Conservation (phyloP, 92 coral and sea anemone genomes). For the Scolanthus callimorphus region DNA sequence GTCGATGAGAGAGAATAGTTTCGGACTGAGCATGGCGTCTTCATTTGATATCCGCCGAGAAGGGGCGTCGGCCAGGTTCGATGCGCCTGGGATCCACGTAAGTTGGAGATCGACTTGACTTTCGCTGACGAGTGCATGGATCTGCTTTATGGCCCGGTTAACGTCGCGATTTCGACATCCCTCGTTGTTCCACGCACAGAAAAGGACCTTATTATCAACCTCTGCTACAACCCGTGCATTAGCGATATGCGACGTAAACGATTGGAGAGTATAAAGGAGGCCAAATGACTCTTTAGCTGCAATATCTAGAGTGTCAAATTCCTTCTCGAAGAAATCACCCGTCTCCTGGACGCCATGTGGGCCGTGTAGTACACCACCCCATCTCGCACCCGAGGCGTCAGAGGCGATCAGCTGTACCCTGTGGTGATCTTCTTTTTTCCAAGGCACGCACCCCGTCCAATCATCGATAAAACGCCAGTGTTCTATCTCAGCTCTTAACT, state of each 20-base stretch:
- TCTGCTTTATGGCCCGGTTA: conserved; percentile 3
- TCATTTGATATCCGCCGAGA: conserved; percentile 2
- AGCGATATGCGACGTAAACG: neutral
- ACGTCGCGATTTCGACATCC: no score
- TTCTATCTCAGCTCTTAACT: conserved; percentile 1
- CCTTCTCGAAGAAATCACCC: conserved; percentile 3
- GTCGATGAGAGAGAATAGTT: conserved; percentile 11
- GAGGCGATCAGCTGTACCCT: neutral
- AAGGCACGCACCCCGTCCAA: conserved; percentile 10
- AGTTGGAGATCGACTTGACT: neutral
- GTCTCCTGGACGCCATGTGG: neutral
- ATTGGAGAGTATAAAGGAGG: neutral
- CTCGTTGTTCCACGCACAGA: no score
- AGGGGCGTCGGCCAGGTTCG: conserved; percentile 9
- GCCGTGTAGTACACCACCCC: neutral
- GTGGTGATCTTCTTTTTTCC: conserved; percentile 11
- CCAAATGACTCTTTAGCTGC: neutral
- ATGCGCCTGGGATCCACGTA: neutral
- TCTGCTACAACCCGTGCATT: neutral
- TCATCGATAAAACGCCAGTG: conserved; percentile 20
- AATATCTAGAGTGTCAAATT: neutral
- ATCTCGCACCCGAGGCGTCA: conserved; percentile 2
- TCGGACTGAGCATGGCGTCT: conserved; percentile 10
- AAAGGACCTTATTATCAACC: no score
- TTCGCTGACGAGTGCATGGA: neutral